These are phyloP conservation scores for Onychomys arenicola DNA, from an alignment of 2,797 vertebrate genomes.

Conservation along the genomic window DNA sequence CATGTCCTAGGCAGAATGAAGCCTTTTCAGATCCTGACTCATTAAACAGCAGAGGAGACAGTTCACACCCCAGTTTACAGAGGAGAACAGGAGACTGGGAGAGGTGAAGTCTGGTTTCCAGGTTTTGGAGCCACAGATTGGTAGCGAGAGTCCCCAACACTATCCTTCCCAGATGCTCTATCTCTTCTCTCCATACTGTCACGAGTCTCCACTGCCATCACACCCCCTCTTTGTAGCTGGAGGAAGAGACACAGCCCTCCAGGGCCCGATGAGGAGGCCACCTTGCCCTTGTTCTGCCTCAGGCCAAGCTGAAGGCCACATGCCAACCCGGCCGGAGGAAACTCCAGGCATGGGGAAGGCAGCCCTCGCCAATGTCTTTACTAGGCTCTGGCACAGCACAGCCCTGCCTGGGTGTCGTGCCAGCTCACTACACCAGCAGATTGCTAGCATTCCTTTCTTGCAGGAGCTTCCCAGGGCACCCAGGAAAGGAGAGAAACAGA, in stretches of 20 bases:
- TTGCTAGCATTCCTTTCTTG: conserved; percentile 86
- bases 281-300: conserved; percentile 42
- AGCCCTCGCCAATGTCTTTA: conserved; percentile 82
- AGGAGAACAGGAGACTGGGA: not conserved
- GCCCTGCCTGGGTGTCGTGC: conserved; percentile 85
- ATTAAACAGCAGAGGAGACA: not conserved
- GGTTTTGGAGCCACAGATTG: not conserved
- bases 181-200: not conserved
- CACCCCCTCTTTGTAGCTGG: not conserved
- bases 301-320: conserved; percentile 67
- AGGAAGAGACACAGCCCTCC: conserved; percentile 23
- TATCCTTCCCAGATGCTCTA: not conserved
- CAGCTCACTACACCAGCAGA: conserved; percentile 85
- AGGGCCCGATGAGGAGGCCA: conserved; percentile 64
- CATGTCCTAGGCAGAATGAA: not conserved
- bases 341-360: conserved; percentile 69
- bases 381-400: conserved; percentile 85
- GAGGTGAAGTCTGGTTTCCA: not conserved
- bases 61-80: too few species aligned
- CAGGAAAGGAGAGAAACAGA: conserved; percentile 70
- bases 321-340: conserved; percentile 79
- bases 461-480: conserved; percentile 85
- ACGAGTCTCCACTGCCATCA: not conserved
- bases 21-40: not conserved
- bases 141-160: not conserved